Conservation (phyloP, 1,140 invertebrate species). For the Brachionus sp. region DNA sequence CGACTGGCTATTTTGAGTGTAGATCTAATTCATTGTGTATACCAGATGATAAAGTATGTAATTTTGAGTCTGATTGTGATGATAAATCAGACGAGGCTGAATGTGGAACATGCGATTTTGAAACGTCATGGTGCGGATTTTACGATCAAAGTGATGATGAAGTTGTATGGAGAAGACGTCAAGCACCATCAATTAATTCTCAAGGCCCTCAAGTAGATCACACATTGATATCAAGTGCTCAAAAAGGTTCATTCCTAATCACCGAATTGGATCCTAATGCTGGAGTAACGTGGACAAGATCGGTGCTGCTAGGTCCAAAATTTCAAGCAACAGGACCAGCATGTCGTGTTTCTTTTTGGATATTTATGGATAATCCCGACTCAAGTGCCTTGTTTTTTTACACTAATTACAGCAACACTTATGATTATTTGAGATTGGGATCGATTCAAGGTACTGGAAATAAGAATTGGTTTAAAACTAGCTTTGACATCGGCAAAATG, state of each 20-base stretch:
- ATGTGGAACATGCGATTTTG: conserved; percentile 55
- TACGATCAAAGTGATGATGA: conserved; percentile 68
- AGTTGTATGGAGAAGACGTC: conserved; percentile 70
- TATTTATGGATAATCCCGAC: conserved; percentile 70
- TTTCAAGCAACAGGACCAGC: conserved; percentile 50
- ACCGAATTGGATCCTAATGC: conserved; percentile 56
- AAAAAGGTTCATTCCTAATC: conserved; percentile 58
- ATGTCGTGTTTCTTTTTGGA: conserved; percentile 64
- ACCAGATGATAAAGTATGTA: conserved; percentile 61
- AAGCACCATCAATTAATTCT: conserved; percentile 64
- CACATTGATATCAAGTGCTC: conserved; percentile 63
- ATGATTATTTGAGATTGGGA: neutral
- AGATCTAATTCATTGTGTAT: conserved; percentile 50
- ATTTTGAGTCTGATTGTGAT: conserved; percentile 66
- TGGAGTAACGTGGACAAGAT: conserved; percentile 54
- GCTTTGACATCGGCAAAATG: conserved; percentile 11
- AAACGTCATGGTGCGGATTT: conserved; percentile 67
- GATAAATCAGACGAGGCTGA: conserved; percentile 53
- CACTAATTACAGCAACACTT: conserved; percentile 5
- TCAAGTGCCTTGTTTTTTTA: conserved; percentile 16
- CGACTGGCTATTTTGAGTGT: neutral
- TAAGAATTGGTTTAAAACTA: neutral
- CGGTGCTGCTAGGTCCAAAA: conserved; percentile 50
- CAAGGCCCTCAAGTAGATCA: conserved; percentile 72
- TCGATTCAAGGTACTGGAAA: neutral